These are phyloP conservation scores for Leucosticte australis DNA, from an alignment of 2,113 vertebrate genomes.

Conservation along the genomic window DNA sequence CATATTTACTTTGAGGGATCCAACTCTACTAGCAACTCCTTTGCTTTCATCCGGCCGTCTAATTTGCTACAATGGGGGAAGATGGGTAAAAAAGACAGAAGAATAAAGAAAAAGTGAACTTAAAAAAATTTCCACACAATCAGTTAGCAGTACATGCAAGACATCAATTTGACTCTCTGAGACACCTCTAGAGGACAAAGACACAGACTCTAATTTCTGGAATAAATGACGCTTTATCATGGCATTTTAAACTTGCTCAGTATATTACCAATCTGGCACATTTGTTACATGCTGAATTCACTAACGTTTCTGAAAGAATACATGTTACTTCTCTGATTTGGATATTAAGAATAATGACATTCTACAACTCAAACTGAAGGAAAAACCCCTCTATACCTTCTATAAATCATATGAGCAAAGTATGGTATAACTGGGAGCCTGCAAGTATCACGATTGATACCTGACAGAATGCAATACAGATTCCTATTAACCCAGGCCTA, in stretches of 20 bases:
- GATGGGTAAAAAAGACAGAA: slow-evolving; percentile 84
- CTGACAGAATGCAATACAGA: slow-evolving; percentile 60
- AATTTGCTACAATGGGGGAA: slow-evolving; percentile 86
- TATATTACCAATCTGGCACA: slow-evolving; percentile 25
- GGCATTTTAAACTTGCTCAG: slow-evolving; percentile 31
- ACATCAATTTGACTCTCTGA: slow-evolving; percentile 75
- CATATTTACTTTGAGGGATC: slow-evolving; percentile 91
- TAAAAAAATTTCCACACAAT: slow-evolving; percentile 81
- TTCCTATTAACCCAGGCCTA: slow-evolving; percentile 58
- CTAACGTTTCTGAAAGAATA: slow-evolving; percentile 20
- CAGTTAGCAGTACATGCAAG: slow-evolving; percentile 83
- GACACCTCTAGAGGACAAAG: slow-evolving; percentile 73
- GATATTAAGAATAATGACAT: slow-evolving; percentile 56
- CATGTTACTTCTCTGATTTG: slow-evolving; percentile 43
- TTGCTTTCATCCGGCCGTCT: slow-evolving; percentile 87
- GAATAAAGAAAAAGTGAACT: slow-evolving; percentile 86
- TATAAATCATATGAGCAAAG: not conserved
- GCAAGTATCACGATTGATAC: slow-evolving; percentile 69
- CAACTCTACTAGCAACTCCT: slow-evolving; percentile 89
- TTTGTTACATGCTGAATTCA: slow-evolving; percentile 31
- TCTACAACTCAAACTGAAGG: slow-evolving; percentile 46
- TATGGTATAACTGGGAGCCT: slow-evolving; percentile 37
- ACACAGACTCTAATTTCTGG: slow-evolving; percentile 69
- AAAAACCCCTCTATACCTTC: not conserved
- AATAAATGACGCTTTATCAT: slow-evolving; percentile 49